phyloP scores from a whole-genome alignment of 1,140 invertebrate species.

The Leucophenga varia region DNA sequence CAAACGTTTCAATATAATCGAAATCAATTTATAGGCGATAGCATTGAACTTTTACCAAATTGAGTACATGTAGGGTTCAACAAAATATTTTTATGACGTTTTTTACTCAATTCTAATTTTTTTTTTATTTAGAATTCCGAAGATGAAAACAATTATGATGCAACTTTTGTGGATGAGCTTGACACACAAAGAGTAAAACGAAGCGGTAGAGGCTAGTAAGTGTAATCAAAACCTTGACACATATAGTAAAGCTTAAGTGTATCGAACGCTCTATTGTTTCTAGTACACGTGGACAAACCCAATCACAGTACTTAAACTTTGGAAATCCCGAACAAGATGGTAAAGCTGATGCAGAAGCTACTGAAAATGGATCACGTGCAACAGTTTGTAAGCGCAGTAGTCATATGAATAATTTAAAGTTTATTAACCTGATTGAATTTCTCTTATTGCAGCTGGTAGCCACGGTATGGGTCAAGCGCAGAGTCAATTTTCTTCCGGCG shows the following conservation, averaged over 20 bases:
- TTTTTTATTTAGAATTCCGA: conserved; percentile 11
- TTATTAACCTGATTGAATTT: background rate
- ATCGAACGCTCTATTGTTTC: too few relatives aligned
- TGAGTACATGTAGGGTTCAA: background rate
- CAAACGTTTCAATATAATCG: conserved; percentile 2
- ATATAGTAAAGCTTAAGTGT: background rate
- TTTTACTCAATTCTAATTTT: conserved; percentile 4
- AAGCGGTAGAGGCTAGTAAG: conserved; percentile 50
- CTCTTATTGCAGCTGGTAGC: conserved; percentile 60
- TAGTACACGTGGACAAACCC: conserved; percentile 69
- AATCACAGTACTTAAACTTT: conserved; percentile 77
- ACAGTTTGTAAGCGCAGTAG: conserved; percentile 68
- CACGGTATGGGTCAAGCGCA: conserved; percentile 81
- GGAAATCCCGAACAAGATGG: conserved; percentile 64
- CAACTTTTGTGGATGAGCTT: conserved; percentile 15
- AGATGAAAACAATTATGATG: conserved; percentile 16
- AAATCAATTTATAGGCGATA: conserved; percentile 16
- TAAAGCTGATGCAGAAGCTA: conserved; percentile 76
- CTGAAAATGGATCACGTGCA: conserved; percentile 69
- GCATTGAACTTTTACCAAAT: conserved; percentile 28
- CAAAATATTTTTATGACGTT: background rate
- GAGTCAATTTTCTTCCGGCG: conserved; percentile 66
- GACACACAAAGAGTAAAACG: conserved; percentile 28
- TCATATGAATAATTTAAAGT: background rate
- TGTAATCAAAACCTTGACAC: conserved; percentile 1